Evolutionary conservation across 2,797 vertebrate species (phyloP), one percentile per base, ranked within the genome.

Genomic region (Fringilla coelebs): DNA sequence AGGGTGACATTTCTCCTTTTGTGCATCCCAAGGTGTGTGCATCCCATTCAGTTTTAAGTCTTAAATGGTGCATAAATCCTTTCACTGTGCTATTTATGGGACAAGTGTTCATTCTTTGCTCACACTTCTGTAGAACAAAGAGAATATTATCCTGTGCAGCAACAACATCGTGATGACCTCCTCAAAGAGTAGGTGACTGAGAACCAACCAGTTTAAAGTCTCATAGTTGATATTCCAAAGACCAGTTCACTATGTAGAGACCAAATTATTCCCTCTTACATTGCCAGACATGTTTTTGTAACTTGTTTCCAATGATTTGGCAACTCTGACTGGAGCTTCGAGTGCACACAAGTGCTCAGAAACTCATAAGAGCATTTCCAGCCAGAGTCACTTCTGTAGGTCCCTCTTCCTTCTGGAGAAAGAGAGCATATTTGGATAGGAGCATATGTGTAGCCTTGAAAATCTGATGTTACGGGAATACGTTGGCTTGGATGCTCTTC

Each of bases 341-440:
- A 62, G 45, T 49, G 54, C 62, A 48, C 46, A 55, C 6, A 0
- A 41, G 46, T 58, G 77, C 66, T 80, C 76, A 85, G 81, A 91
- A 94, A 77, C 62, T 85, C 5, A 0, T 41, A 26, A 28, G 71
- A 78, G 29, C 17, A 24, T 90, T 90, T 88, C 88, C 77, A 94
- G 92, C 70, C 91, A 81, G 87, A 89, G 76, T 66, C 63, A 19
- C 66, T 86, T 93, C 67, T 79, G 60, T 75, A 84, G 85, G 85
- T 95, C 85, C 82, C 76, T 18, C 5, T 75, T 88, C 51, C 60
- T 85, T 79, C 91, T 60, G 83, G 73, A 93, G 85, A 84, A 81
- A 88, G 78, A 90, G 72, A 91, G 71, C 55, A 29, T 65, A 46
- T 40, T 88, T 91, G 86, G 63, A 52, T 49, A 45, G 1, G 10